Conservation (phyloP, 92 coral and sea anemone species). For the Zoanthus solanderi region DNA sequence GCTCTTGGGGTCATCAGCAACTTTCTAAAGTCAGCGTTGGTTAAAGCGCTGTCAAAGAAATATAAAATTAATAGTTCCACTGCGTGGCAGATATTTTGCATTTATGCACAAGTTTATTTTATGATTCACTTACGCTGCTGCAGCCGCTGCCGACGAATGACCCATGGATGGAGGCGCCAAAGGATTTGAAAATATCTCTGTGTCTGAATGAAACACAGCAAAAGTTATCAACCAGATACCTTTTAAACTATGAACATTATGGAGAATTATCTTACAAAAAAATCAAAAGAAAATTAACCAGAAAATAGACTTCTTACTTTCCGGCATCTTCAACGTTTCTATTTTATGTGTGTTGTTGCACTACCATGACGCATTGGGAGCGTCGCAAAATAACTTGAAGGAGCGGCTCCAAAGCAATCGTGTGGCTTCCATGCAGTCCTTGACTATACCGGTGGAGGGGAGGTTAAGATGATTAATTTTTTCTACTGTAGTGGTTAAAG, state of each 20-base stretch:
- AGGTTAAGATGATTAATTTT: too few relatives aligned
- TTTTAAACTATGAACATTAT: background rate
- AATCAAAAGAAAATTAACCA: background rate
- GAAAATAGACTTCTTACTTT: constrained; percentile 11
- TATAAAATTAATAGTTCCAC: background rate
- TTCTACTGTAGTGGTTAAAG: background rate
- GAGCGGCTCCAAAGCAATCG: constrained; percentile 13
- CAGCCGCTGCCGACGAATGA: constrained; percentile 59
- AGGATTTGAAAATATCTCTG: constrained; percentile 90
- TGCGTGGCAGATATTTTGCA: background rate
- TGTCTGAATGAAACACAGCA: constrained; percentile 50
- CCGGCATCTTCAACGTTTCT: constrained; percentile 18
- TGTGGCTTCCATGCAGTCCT: background rate
- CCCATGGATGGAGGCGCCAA: constrained; percentile 88
- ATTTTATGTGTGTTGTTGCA: background rate
- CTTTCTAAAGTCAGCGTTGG: constrained; percentile 98
- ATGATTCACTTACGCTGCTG: constrained; percentile 48
- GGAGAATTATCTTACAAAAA: background rate
- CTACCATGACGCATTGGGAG: constrained; percentile 4
- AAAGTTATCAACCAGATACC: background rate
- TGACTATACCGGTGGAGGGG: too few relatives aligned
- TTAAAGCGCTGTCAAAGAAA: constrained; percentile 63
- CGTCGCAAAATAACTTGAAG: background rate
- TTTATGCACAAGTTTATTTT: background rate
- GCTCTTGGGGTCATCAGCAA: constrained; percentile 96